These are phyloP conservation scores for Physella acuta DNA, from an alignment of 1,140 invertebrate genomes.

Conservation along the genomic window DNA sequence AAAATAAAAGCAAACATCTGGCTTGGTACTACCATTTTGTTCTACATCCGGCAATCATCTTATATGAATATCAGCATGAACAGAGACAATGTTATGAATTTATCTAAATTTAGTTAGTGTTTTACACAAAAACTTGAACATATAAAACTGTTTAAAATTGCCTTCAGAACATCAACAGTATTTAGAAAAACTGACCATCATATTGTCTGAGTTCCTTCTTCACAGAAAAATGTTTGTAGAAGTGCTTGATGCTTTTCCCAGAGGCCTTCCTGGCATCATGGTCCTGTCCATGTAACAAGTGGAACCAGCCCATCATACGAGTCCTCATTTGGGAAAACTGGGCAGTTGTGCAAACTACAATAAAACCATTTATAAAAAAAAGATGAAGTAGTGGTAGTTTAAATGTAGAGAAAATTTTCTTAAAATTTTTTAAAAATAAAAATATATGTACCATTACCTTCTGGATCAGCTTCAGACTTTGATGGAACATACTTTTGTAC, in stretches of 20 bases:
- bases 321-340: slow-evolving; percentile 27
- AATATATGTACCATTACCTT: not conserved
- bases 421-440: not conserved
- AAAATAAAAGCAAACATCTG: too few relatives aligned
- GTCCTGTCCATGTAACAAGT: slow-evolving; percentile 31
- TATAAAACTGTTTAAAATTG: too few relatives aligned
- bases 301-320: slow-evolving; percentile 30
- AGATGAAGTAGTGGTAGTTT: not conserved
- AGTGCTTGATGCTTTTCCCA: slow-evolving; percentile 18
- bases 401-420: not conserved
- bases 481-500: too few relatives aligned
- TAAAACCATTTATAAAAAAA: not conserved
- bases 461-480: too few relatives aligned
- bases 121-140: too few relatives aligned
- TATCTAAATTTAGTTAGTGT: too few relatives aligned
- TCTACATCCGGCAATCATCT: too few relatives aligned
- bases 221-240: slow-evolving; percentile 30
- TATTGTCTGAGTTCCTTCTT: slow-evolving; percentile 32
- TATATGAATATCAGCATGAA: too few relatives aligned
- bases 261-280: slow-evolving; percentile 7
- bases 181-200: slow-evolving; percentile 23
- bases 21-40: too few relatives aligned
- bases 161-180: not conserved
- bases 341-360: slow-evolving; percentile 5
- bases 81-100: too few relatives aligned